A percentile compares a stretch with the other conserved stretches of the same genome.
Evolutionary conservation across 2,888 invertebrate species (phyloP).

Genomic region (Cyclophora punctaria): DNA sequence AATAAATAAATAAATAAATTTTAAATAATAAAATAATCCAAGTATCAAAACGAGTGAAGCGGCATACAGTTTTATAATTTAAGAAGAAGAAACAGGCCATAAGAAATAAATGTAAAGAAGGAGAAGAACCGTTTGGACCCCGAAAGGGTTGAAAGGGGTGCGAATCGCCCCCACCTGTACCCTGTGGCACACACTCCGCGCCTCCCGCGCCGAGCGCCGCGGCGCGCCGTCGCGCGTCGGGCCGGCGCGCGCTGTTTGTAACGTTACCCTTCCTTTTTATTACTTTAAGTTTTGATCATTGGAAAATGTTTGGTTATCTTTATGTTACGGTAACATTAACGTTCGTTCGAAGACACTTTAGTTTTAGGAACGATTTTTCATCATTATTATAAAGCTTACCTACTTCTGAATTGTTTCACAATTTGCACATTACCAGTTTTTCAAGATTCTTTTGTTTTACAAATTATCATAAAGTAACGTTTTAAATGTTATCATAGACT

Average conservation of each 20-base stretch:
- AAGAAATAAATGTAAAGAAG: constrained; percentile 76
- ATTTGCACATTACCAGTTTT: no score
- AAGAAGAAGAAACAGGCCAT: constrained; percentile 76
- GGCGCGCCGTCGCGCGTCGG: background rate
- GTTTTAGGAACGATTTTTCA: no score
- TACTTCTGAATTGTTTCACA: no score
- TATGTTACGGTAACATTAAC: no score
- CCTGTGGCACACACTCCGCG: constrained; percentile 23
- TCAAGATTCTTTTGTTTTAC: no score
- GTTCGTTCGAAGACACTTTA: no score
- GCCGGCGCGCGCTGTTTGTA: background rate
- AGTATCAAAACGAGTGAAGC: constrained; percentile 51
- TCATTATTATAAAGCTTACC: no score
- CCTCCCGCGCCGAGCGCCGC: background rate
- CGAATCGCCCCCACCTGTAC: constrained; percentile 58
- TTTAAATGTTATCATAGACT: no score
- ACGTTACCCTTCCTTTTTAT: background rate
- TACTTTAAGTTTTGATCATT: no score
- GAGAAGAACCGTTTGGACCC: constrained; percentile 71
- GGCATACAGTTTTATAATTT: constrained; percentile 65
- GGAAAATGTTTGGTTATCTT: no score
- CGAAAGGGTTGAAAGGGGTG: constrained; percentile 73
- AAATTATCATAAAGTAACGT: no score
- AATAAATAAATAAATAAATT: no score
- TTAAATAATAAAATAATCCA: constrained; percentile 10